These are phyloP conservation scores for Sphaeramia orbicularis DNA, from an alignment of 2,797 vertebrate genomes.

Conservation along the genomic window DNA sequence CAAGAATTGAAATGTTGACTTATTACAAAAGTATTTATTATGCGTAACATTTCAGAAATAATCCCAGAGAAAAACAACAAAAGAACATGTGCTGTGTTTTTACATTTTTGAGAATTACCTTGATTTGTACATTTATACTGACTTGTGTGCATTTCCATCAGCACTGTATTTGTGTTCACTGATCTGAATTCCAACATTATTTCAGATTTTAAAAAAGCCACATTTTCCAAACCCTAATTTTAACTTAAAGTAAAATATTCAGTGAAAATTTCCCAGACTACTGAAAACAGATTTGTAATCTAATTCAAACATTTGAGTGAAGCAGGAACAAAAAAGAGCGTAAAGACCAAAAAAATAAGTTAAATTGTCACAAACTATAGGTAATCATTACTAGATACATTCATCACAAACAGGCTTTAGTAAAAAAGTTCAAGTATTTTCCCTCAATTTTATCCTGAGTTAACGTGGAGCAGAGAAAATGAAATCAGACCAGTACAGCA, in stretches of 20 bases:
- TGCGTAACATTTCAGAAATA: constrained; percentile 41
- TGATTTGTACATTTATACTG: constrained; percentile 8
- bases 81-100: not conserved
- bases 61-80: constrained; percentile 14
- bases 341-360: not conserved
- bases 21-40: constrained; percentile 35
- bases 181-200: too few relatives aligned
- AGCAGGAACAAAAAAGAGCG: not conserved
- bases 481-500: constrained; percentile 14
- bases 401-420: not conserved
- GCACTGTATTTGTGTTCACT: too few relatives aligned
- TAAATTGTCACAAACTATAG: not conserved
- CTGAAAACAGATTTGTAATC: too few relatives aligned
- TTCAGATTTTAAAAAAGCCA: too few relatives aligned
- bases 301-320: too few relatives aligned
- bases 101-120: constrained; percentile 4
- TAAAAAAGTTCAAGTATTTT: constrained; percentile 72
- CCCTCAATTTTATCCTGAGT: constrained; percentile 48
- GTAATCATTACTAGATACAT: constrained; percentile 22
- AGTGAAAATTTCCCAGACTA: too few relatives aligned
- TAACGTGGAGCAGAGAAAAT: constrained; percentile 2
- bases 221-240: constrained; percentile 29
- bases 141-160: too few relatives aligned
- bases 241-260: constrained; percentile 5
- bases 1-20: constrained; percentile 1